Percentiles rank a stretch among this genome's conserved stretches.
phyloP scores from a whole-genome alignment of 2,113 vertebrate genomes.

The Trichomycterus rosablanca region DNA sequence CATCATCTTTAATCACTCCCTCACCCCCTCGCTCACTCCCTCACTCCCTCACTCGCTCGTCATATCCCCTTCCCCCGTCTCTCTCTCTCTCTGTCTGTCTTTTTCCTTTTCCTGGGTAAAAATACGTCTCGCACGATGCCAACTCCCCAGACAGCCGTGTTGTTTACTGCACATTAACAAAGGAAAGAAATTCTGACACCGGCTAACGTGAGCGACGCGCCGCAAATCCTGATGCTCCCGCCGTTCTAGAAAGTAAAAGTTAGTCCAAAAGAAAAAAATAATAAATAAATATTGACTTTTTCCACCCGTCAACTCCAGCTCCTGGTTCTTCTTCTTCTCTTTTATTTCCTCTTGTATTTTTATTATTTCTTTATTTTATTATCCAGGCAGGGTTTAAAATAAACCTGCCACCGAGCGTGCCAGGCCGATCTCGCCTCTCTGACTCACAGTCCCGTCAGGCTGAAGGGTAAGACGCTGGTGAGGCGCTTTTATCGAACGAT shows the following conservation, averaged over 20 bases:
- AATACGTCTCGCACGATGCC: slow-evolving; percentile 63
- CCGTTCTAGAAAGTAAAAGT: slow-evolving; percentile 48
- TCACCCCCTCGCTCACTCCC: slow-evolving; percentile 55
- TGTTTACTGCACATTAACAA: slow-evolving; percentile 78
- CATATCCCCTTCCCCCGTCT: slow-evolving; percentile 7
- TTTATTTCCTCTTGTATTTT: no score
- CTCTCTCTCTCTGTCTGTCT: neutral
- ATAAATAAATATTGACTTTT: slow-evolving; percentile 40
- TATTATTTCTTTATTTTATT: slow-evolving; percentile 2
- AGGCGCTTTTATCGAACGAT: slow-evolving; percentile 14
- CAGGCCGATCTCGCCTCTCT: slow-evolving; percentile 13
- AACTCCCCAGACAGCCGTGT: slow-evolving; percentile 68
- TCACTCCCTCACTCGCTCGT: slow-evolving; percentile 19
- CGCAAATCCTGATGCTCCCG: slow-evolving; percentile 30
- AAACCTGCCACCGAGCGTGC: slow-evolving; percentile 26
- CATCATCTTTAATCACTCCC: slow-evolving; percentile 69
- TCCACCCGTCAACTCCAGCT: neutral
- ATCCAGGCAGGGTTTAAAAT: slow-evolving; percentile 32
- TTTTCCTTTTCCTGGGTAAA: slow-evolving; percentile 44
- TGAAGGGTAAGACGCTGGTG: slow-evolving; percentile 31
- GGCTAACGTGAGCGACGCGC: slow-evolving; percentile 62
- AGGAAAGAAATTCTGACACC: slow-evolving; percentile 67
- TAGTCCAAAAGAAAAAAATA: slow-evolving; percentile 36
- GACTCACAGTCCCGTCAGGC: slow-evolving; percentile 25
- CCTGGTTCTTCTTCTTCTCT: slow-evolving; percentile 18